Evolutionary conservation across 2,113 vertebrate genomes (phyloP), one percentile per base, ranked within the genome.

Genomic region (Perca fluviatilis): DNA sequence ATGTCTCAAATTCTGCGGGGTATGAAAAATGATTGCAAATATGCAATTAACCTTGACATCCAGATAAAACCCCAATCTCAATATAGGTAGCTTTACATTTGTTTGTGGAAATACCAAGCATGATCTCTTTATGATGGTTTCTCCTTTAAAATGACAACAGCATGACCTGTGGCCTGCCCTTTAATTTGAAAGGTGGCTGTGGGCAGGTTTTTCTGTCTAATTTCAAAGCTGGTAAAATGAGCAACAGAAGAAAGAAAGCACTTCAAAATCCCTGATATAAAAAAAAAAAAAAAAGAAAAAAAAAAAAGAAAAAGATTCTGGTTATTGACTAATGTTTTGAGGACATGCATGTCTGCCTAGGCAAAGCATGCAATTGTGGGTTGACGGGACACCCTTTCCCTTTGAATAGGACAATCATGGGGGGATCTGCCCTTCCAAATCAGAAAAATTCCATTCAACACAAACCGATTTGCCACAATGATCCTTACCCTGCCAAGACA

Each of bases 31-130:
- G 89, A 94, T 94, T 93, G 91, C 91, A 94, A 95, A 91, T 94
- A 93, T 94, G 91, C 92, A 93, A 93, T 92, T 94, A 90, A 94
- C 92, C 94, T 93, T 92, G 94, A 95, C 95, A 95, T 95, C 93
- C 93, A 95, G 94, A 94, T 94, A 93, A 92, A 94, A 92, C 92
- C 85, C 91, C 89, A 92, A 91, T 94, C 91, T 90, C 89, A 93
- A 91, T 92, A 94, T 94, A 93, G 91, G 93, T 94, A 95, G 95
- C 93, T 92, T 93, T 94, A 95, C 85, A 93, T 92, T 93, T 93
- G 87, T 93, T 94, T 88, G 92, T 86, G 89, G 91, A 93, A 94
- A 93, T 90, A 92, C 88, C 91, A 90, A 94, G 91, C 85, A 89
- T 91, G 91, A 92, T 89, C 88, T 88, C 69, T 79, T 79, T 91